Evolutionary conservation across 2,888 invertebrate species (phyloP).

Genomic region (Hirudinaria manillensis): DNA sequence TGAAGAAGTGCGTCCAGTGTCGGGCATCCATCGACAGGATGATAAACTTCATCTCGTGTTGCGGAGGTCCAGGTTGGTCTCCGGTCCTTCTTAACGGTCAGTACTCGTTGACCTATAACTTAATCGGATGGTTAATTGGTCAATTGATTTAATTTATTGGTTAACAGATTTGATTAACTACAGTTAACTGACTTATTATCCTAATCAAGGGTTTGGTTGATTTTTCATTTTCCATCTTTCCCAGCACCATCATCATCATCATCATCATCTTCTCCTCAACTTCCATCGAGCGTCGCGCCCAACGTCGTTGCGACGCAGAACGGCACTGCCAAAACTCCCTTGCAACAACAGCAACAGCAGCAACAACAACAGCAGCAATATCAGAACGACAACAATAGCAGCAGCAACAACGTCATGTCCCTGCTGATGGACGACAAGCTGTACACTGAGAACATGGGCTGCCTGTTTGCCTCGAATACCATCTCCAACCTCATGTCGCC

Average conservation of each 20-base stretch:
- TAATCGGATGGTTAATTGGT: too few species aligned
- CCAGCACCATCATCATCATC: background rate
- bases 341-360: constrained; percentile 14
- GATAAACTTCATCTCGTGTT: constrained; percentile 52
- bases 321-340: background rate
- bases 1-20: constrained; percentile 96
- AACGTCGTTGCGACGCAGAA: background rate
- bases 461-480: constrained; percentile 31
- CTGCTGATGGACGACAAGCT: constrained; percentile 30
- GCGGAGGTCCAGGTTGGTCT: constrained; percentile 51
- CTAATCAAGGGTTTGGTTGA: background rate
- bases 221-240: background rate
- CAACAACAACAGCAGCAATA: constrained; percentile 2
- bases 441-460: constrained; percentile 35
- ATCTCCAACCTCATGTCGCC: constrained; percentile 26
- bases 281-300: background rate
- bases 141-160: too few species aligned
- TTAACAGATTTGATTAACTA: too few species aligned
- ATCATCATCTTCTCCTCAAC: background rate
- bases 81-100: background rate
- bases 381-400: background rate
- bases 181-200: background rate
- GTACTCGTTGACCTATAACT: too few species aligned
- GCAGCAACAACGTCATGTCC: constrained; percentile 30
- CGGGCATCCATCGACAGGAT: constrained; percentile 71